Evolutionary conservation across 2,113 vertebrate genomes (phyloP), one percentile per base, ranked within the genome.

Genomic region (Pithys albifrons): DNA sequence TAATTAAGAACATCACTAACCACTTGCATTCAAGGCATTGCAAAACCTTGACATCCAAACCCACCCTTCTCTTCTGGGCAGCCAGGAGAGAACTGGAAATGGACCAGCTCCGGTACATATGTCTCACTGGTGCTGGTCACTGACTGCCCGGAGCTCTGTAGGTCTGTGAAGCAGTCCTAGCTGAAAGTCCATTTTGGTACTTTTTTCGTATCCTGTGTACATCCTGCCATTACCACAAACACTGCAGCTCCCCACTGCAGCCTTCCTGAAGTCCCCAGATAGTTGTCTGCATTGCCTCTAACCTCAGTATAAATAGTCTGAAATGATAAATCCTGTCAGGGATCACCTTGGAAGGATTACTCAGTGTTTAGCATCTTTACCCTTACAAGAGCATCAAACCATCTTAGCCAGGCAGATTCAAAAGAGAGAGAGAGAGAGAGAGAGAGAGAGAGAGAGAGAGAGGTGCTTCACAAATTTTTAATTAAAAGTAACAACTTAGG

Each of bases 71-170:
- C 51, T 81, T 33, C 48, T 17, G 14, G 49, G 35, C 35, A 77
- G 16, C 8, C 55, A 71, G n/a, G 24, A 70, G 18, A 0, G 1
- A 77, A 19, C 23, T 58, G 46, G 12, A 84, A 70, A 35, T 17
- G 16, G 19, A 74, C 9, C 12, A 33, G 28, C 1, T 12, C 19
- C 2, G 31, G 3, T 54, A 19, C 14, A 31, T 0, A 0, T 12
- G 14, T 61, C 45, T 43, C 1, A 0, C n/a, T 83, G 49, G 6
- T 72, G 57, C 54, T 10, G 0, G 14, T 65, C 20, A 19, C 59
- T 71, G 41, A 10, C 55, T 66, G 24, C 24, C 59, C 46, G 37
- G 51, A 52, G 15, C 31, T 61, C 37, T 54, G 3, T 15, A 35
- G 14, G n/a, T 84, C 67, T 76, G 13, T 48, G 58, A 92, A 73